phyloP scores from a whole-genome alignment of 2,797 vertebrate species.

The Artibeus jamaicensis region DNA sequence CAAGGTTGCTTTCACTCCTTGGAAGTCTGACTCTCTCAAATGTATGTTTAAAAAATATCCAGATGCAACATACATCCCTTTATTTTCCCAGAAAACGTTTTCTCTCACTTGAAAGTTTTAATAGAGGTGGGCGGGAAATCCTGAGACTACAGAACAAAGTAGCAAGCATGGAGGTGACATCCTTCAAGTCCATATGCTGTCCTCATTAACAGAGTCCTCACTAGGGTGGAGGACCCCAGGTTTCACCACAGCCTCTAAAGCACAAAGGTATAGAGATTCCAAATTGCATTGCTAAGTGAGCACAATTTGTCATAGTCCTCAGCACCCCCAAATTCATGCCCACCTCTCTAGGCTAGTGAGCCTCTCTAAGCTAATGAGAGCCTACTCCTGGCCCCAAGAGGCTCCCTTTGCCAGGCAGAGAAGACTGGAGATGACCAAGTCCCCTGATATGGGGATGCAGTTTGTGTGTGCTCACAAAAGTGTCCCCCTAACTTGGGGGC shows the following conservation, averaged over 20 bases:
- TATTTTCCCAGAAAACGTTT: slow-evolving; percentile 37
- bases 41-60: background rate
- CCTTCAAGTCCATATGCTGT: background rate
- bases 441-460: background rate
- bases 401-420: background rate
- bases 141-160: background rate
- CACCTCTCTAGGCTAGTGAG: background rate
- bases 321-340: too few relatives aligned
- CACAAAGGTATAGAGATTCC: background rate
- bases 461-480: background rate
- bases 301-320: background rate
- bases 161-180: background rate
- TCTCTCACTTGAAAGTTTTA: slow-evolving; percentile 3
- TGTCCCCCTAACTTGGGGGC: background rate
- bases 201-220: background rate
- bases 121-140: background rate
- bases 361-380: too few relatives aligned
- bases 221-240: background rate
- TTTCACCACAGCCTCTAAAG: background rate
- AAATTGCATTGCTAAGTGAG: background rate
- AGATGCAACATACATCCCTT: background rate
- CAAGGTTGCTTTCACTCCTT: background rate
- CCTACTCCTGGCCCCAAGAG: background rate
- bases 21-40: background rate
- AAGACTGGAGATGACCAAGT: background rate